Conservation (phyloP, 1,140 invertebrate genomes). For the Tachypleus tridentatus region DNA sequence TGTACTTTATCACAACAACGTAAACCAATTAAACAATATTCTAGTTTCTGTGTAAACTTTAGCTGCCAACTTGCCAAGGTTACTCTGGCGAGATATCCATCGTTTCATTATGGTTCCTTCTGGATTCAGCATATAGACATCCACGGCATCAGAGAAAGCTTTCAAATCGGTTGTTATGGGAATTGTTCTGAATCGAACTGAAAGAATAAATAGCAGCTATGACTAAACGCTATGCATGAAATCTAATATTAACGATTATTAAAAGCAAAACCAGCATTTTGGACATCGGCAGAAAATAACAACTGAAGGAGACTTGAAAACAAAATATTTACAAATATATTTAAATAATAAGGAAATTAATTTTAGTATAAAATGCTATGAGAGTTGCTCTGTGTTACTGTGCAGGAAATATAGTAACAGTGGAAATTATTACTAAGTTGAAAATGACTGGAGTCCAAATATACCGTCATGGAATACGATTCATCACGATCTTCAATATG, state of each 20-base stretch:
- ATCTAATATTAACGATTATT: background rate
- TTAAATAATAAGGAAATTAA: too few species aligned
- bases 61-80: slow-evolving; percentile 29
- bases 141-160: slow-evolving; percentile 71
- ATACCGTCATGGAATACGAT: too few species aligned
- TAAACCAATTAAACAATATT: too few species aligned
- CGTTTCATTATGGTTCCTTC: slow-evolving; percentile 68
- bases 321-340: background rate
- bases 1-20: too few species aligned
- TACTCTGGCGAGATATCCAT: slow-evolving; percentile 71
- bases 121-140: slow-evolving; percentile 81
- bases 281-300: background rate
- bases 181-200: slow-evolving; percentile 68
- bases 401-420: too few species aligned
- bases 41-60: too few species aligned
- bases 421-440: too few species aligned
- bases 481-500: too few species aligned
- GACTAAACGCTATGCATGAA: background rate
- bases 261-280: background rate
- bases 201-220: background rate
- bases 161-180: slow-evolving; percentile 79
- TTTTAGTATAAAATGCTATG: too few species aligned
- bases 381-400: too few species aligned
- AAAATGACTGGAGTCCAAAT: too few species aligned
- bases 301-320: background rate